Conservation (phyloP, 2,888 invertebrate genomes). For the Furcula furcula region DNA sequence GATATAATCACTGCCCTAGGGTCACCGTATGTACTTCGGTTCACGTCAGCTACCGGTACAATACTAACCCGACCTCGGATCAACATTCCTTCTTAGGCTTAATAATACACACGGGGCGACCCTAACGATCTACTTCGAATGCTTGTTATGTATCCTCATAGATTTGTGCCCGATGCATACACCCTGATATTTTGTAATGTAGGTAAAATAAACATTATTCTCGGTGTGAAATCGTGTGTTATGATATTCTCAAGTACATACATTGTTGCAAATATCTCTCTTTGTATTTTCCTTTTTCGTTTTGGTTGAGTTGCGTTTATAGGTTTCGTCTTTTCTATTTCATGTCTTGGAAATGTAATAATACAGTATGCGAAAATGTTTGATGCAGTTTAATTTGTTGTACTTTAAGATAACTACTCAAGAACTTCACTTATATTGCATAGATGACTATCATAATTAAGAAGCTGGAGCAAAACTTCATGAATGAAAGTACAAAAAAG, state of each 20-base stretch:
- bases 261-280: too few species aligned
- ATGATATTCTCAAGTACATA: neutral
- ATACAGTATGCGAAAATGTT: neutral
- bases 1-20: conserved; percentile 49
- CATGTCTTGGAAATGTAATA: too few species aligned
- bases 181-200: conserved; percentile 40
- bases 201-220: conserved; percentile 8
- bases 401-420: too few species aligned
- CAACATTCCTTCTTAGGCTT: conserved; percentile 75
- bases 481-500: too few species aligned
- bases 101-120: conserved; percentile 73
- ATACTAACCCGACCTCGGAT: conserved; percentile 66
- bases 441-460: too few species aligned
- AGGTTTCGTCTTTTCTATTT: too few species aligned
- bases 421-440: too few species aligned
- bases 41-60: conserved; percentile 56
- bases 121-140: conserved; percentile 66
- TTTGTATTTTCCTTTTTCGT: neutral
- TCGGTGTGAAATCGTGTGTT: neutral
- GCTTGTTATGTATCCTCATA: conserved; percentile 65
- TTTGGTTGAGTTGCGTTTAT: too few species aligned
- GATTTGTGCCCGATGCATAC: conserved; percentile 48
- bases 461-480: too few species aligned
- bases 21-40: conserved; percentile 41
- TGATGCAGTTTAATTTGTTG: too few species aligned